These are phyloP conservation scores for Synanthedon vespiformis DNA, from an alignment of 2,888 invertebrate species.

Conservation along the genomic window DNA sequence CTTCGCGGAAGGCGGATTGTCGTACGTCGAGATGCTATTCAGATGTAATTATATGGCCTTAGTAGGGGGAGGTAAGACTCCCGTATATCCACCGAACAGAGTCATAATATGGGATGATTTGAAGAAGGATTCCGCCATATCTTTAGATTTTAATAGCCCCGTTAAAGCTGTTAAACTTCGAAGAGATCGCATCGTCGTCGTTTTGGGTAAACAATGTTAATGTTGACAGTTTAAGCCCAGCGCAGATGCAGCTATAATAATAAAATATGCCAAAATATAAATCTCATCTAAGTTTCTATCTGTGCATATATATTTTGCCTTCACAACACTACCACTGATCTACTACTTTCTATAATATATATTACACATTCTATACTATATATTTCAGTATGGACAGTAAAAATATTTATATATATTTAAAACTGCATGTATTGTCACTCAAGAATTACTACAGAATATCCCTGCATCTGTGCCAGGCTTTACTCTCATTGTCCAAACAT, in stretches of 20 bases:
- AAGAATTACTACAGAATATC: background rate
- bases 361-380: too few relatives aligned
- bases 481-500: background rate
- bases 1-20: constrained; percentile 92
- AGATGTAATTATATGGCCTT: constrained; percentile 96
- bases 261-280: too few relatives aligned
- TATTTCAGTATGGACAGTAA: too few relatives aligned
- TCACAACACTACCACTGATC: too few relatives aligned
- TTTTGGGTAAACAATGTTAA: constrained; percentile 69
- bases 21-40: constrained; percentile 97
- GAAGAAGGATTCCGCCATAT: constrained; percentile 94
- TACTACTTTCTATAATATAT: too few relatives aligned
- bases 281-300: too few relatives aligned
- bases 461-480: background rate
- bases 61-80: constrained; percentile 93
- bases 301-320: too few relatives aligned
- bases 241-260: too few relatives aligned
- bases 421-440: too few relatives aligned
- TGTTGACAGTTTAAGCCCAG: background rate
- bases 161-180: constrained; percentile 93
- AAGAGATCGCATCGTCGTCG: constrained; percentile 95
- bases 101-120: constrained; percentile 99
- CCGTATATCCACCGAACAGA: constrained; percentile 93
- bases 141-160: constrained; percentile 92
- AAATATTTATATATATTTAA: too few relatives aligned